These are phyloP conservation scores for Leptoteleia sp. DNA, from an alignment of 1,140 invertebrate genomes.

Conservation along the genomic window DNA sequence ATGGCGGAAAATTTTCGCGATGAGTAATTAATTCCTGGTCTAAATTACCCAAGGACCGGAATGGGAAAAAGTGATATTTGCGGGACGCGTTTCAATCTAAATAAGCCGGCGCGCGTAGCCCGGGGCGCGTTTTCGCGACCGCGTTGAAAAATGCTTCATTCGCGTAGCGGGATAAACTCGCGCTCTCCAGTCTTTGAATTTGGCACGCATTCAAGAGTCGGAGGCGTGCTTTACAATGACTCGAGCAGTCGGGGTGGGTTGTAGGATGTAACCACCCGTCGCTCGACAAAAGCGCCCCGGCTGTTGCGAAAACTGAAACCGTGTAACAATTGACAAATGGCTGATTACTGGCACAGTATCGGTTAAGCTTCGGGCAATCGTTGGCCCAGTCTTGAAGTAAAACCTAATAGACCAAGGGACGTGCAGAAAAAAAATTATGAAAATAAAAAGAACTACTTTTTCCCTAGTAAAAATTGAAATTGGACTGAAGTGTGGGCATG, in stretches of 20 bases:
- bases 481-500: too few relatives aligned
- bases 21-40: constrained; percentile 16
- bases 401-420: too few relatives aligned
- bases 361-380: too few relatives aligned
- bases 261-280: too few relatives aligned
- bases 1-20: neutral
- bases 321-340: too few relatives aligned
- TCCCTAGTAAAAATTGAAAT: too few relatives aligned
- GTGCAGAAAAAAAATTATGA: too few relatives aligned
- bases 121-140: constrained; percentile 2
- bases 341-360: too few relatives aligned
- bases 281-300: constrained; percentile 29
- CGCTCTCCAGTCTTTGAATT: constrained; percentile 31
- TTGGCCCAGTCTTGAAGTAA: too few relatives aligned
- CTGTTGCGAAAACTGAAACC: constrained; percentile 52
- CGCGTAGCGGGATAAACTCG: constrained; percentile 5
- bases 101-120: constrained; percentile 12
- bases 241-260: constrained; percentile 6
- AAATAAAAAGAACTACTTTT: too few relatives aligned
- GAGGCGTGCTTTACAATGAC: constrained; percentile 39
- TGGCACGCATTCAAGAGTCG: constrained; percentile 43
- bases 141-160: constrained; percentile 31
- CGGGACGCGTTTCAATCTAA: neutral
- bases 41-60: constrained; percentile 12
- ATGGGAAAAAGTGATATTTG: constrained; percentile 3